Percentiles rank a stretch among this genome's conserved stretches.
phyloP scores from a whole-genome alignment of 2,888 invertebrate species.

The Leptarthrus brevirostris region DNA sequence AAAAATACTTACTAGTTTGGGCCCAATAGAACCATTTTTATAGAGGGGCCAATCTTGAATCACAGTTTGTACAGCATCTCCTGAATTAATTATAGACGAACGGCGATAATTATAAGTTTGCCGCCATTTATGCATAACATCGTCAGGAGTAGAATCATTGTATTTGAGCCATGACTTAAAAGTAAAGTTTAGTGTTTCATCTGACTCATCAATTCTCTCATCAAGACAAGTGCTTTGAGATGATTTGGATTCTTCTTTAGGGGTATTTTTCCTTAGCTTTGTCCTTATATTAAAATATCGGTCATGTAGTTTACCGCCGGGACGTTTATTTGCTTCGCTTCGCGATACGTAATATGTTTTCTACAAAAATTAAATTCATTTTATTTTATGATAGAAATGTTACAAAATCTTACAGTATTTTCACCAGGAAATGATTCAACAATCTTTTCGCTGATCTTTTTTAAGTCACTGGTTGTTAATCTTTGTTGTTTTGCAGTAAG shows the following conservation, averaged over 20 bases:
- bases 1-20: too few species aligned
- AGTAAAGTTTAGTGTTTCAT: too few species aligned
- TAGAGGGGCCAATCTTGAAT: too few species aligned
- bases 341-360: background rate
- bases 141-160: background rate
- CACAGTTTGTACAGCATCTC: too few species aligned
- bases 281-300: conserved; percentile 7
- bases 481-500: background rate
- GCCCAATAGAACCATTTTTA: too few species aligned
- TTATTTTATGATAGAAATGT: too few species aligned
- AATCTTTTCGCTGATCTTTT: background rate
- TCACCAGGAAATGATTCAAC: background rate
- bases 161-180: too few species aligned
- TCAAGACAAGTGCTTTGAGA: background rate
- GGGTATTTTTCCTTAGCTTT: background rate
- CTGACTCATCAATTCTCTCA: background rate
- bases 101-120: background rate
- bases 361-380: too few species aligned
- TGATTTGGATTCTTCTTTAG: background rate
- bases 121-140: background rate
- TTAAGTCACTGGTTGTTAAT: background rate
- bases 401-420: background rate
- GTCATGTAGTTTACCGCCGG: conserved; percentile 1
- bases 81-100: too few species aligned
- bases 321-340: background rate